Evolutionary conservation across 2,113 vertebrate genomes (phyloP), one percentile per base, ranked within the genome.

Genomic region (Tympanuchus pallidicinctus): DNA sequence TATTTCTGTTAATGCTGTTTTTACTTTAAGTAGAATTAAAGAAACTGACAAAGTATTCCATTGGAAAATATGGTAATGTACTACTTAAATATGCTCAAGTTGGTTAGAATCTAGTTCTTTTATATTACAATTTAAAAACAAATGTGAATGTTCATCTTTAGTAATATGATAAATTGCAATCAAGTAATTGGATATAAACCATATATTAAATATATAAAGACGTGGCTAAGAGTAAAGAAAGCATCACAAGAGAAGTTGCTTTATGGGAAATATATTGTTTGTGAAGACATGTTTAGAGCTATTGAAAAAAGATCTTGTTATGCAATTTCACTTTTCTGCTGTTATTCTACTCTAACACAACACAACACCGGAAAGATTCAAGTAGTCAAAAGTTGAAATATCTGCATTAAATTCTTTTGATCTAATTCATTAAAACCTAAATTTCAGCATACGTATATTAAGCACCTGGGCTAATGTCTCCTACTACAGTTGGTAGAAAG

Each of bases 21-120:
- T 48, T 48, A 48, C 38, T 75, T 90, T 38, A 57, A 22, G 8
- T 24, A 8, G 4, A 25, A n/a, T 28, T 13, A 79, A 1, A 4
- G 78, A 85, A 82, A 4, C 2, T 54, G 11, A 81, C n/a, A 73
- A 67, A 89, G 45, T 80, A 92, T 66, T 88, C 42, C 13, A 42
- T 47, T 11, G 81, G 65, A 87, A 87, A 91, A 87, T 47, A 86
- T 30, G 7, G 17, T 7, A 89, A 91, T 73, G 6, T 30, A 66
- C 75, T 86, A 82, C 86, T 92, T 92, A 80, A 82, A 70, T 36
- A 85, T 32, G 25, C 10, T 78, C 38, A 43, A 77, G 72, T 89
- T 89, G 19, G 11, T 65, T 87, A 73, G 34, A 85, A 13, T 76
- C 28, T 70, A 63, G 67, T 16, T 38, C 19, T 47, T 91, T 75